These are phyloP conservation scores for Vanessa cardui DNA, from an alignment of 2,888 invertebrate genomes.

Conservation along the genomic window DNA sequence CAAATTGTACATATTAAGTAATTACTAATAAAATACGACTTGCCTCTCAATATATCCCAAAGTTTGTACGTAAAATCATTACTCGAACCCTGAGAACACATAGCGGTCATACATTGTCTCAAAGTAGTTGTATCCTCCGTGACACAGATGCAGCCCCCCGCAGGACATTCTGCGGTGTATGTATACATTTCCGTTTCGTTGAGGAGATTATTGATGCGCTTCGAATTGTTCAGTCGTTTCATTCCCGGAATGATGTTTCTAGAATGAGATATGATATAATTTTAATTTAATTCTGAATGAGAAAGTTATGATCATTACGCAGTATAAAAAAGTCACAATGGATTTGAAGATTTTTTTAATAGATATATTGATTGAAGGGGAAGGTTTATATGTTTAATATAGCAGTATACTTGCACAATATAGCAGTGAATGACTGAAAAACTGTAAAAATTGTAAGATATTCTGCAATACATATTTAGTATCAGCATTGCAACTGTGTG, in stretches of 20 bases:
- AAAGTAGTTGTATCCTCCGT: conserved; percentile 66
- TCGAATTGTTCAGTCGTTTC: conserved; percentile 57
- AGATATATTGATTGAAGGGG: too few species aligned
- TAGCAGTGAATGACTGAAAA: too few species aligned
- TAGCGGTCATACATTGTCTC: conserved; percentile 59
- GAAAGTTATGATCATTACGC: too few species aligned
- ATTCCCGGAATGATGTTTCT: conserved; percentile 58
- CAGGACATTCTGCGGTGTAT: conserved; percentile 69
- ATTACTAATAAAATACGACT: not conserved
- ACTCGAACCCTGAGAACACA: conserved; percentile 65
- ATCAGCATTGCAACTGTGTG: too few species aligned
- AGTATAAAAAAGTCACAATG: too few species aligned
- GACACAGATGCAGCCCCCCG: conserved; percentile 71
- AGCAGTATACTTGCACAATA: too few species aligned
- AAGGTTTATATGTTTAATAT: too few species aligned
- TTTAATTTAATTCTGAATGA: not conserved
- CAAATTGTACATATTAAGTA: not conserved
- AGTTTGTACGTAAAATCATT: conserved; percentile 78
- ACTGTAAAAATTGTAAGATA: too few species aligned
- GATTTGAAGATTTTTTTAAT: too few species aligned
- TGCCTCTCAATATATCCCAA: conserved; percentile 78
- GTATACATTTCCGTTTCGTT: conserved; percentile 76
- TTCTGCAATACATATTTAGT: too few species aligned
- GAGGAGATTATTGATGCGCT: conserved; percentile 62
- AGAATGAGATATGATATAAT: conserved; percentile 37